Base-by-base conservation (phyloP, 2,113 vertebrate genomes). In the Sinocyclocheilus maitianheensis region DNA sequence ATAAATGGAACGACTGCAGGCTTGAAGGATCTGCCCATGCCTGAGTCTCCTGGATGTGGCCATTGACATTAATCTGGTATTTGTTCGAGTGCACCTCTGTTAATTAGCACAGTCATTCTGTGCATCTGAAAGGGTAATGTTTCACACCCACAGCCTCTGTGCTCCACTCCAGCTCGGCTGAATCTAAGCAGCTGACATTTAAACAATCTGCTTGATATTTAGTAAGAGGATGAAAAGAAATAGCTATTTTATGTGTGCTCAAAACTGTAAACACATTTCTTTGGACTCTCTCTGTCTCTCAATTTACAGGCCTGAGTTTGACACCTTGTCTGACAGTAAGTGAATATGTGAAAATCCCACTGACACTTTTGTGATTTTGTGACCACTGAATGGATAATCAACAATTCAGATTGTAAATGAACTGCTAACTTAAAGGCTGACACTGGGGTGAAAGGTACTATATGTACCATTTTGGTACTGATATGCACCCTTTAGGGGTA, bases 1-100 rank as follows among this genome's bases (percentile, higher is more conserved):
- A 84, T 85, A 85, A 88, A 89, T 87, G 83, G 62, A 88, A 86
- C 85, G 71, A 85, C 88, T 77, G 86, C 77, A 24, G 84, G 86
- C 85, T 81, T 89, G 85, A 88, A 88, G 88, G 87, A 86, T 13
- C 74, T 40, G 20, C 51, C 85, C 74, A 77, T 77, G 24, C 63
- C 24, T 58, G 16, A 53, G 81, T 34, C 83, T 78, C 69, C 86
- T 5, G 10, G 22, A 92, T 80, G 48, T 82, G 90, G 69, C 74
- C 91, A 92, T 81, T 93, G 93, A 93, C 92, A 94, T 94, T 92
- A 91, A 89, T 92, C 90, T 92, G 92, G 89, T 93, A 94, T 94
- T 93, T 94, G 87, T 92, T 71, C 85, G 83, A 86, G 83, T 75
- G 83, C 81, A 65, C 85, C 86, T 90, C 69, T 58, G 86, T 92